Conservation (phyloP, 1,140 invertebrate species). For the Hesperophylax magnus region DNA sequence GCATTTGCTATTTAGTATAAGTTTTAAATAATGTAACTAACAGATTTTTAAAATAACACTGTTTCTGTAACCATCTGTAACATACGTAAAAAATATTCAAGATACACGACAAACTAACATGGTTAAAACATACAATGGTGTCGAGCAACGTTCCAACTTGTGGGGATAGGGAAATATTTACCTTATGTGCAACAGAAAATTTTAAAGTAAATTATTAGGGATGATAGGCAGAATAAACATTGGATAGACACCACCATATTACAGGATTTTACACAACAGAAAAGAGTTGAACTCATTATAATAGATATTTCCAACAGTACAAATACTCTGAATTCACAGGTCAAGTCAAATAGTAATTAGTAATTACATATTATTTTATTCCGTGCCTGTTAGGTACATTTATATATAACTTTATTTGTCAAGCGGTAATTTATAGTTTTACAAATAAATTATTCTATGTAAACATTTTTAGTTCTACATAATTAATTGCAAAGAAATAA, state of each 20-base stretch:
- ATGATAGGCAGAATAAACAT: neutral
- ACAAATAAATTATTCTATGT: neutral
- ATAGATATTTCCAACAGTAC: too few species aligned
- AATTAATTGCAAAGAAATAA: neutral
- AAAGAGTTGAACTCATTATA: too few species aligned
- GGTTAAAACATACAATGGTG: slow-evolving; percentile 3
- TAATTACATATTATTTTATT: neutral
- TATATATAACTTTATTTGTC: neutral
- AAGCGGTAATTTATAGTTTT: neutral
- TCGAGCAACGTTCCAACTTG: too few species aligned
- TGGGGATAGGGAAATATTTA: neutral
- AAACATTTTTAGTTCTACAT: neutral
- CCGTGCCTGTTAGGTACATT: neutral
- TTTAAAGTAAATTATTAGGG: neutral
- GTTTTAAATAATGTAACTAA: slow-evolving; percentile 39
- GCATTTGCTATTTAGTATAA: slow-evolving; percentile 26
- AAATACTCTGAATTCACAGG: too few species aligned
- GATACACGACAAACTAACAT: neutral
- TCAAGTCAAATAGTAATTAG: too few species aligned
- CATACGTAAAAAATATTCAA: slow-evolving; percentile 37
- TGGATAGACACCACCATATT: neutral
- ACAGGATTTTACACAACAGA: neutral
- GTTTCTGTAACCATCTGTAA: slow-evolving; percentile 24
- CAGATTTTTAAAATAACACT: slow-evolving; percentile 30
- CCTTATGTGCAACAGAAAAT: neutral